Evolutionary conservation across 2,797 vertebrate genomes (phyloP).

Genomic region (Pteropus rufus): DNA sequence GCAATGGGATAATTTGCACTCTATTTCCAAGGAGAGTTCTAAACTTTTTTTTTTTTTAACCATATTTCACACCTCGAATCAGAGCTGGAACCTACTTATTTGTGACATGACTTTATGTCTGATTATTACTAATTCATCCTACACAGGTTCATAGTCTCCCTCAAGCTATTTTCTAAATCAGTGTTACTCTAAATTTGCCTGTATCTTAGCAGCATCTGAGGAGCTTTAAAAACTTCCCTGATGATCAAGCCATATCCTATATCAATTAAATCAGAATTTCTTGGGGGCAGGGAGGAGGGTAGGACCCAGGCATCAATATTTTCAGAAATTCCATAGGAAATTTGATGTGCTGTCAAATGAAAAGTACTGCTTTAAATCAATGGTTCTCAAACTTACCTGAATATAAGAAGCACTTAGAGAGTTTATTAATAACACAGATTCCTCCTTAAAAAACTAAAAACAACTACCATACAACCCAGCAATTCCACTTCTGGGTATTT

Average conservation of each 20-base stretch:
- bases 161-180: slow-evolving; percentile 19
- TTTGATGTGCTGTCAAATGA: neutral
- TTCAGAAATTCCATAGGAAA: neutral
- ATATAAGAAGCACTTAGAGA: neutral
- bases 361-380: slow-evolving; percentile 2
- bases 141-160: neutral
- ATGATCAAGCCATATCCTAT: neutral
- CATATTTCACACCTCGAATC: neutral
- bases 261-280: slow-evolving; percentile 19
- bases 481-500: neutral
- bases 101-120: neutral
- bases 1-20: neutral
- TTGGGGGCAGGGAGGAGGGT: neutral
- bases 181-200: neutral
- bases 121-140: neutral
- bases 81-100: neutral
- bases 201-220: neutral
- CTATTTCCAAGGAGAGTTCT: neutral
- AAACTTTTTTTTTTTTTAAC: neutral
- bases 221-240: neutral
- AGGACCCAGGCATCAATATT: neutral
- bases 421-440: slow-evolving; percentile 14
- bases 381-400: neutral
- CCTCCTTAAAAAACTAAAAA: neutral
- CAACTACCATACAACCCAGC: neutral